Conservation (phyloP, 2,113 vertebrate species). For the Chamaetylas fuelleborni region DNA sequence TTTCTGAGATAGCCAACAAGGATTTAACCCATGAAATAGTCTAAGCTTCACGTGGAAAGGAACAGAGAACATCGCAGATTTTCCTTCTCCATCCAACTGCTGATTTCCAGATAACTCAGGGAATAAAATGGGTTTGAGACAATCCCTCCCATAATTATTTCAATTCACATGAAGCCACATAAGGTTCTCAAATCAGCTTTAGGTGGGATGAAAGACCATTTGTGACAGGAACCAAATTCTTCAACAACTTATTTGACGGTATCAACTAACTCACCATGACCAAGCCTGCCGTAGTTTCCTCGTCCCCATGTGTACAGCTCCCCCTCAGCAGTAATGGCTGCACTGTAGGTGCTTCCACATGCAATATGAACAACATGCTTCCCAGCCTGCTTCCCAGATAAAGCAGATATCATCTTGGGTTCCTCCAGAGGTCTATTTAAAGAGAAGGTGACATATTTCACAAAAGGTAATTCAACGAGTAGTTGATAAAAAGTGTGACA, state of each 20-base stretch:
- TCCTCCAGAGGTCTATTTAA: conserved; percentile 89
- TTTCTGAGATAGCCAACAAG: neutral
- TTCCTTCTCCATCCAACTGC: neutral
- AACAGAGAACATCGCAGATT: neutral
- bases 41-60: neutral
- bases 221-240: neutral
- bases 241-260: neutral
- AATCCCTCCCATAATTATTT: neutral
- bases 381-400: conserved; percentile 90
- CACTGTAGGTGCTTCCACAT: conserved; percentile 95
- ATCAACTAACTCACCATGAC: conserved; percentile 81
- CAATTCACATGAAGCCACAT: neutral
- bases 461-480: neutral
- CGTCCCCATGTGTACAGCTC: conserved; percentile 96
- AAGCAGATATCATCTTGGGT: conserved; percentile 86
- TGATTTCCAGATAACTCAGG: neutral
- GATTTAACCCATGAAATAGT: neutral
- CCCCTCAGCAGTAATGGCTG: conserved; percentile 92
- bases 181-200: neutral
- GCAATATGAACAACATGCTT: conserved; percentile 92
- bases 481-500: neutral
- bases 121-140: neutral
- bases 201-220: neutral
- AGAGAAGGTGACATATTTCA: neutral
- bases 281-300: conserved; percentile 95